Evolutionary conservation across 1,140 invertebrate genomes (phyloP), one percentile per base, ranked within the genome.

Genomic region (Leptinotarsa texana): DNA sequence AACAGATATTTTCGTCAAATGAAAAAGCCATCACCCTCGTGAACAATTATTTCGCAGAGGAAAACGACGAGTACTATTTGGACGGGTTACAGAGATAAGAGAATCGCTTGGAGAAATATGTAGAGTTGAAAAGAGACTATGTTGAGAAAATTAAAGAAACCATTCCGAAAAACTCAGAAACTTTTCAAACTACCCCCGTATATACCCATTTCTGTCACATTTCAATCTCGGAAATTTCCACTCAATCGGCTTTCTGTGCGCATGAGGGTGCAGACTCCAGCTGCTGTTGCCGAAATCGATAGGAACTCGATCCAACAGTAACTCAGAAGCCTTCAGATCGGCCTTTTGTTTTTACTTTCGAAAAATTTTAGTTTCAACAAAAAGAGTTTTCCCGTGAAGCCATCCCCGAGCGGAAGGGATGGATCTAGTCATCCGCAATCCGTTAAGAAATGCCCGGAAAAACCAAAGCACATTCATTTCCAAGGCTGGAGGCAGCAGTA

Each of bases 391-490:
- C 15, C 27, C 67, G 18, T 49, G 17, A 18, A 69, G 67, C 67
- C 67, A 69, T 69, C 47, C 67, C 67, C 33, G 67, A n/a, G 18
- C 8, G 33, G 67, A 69, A 69, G 67, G 67, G 67, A 69, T 69
- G 67, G 67, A 69, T 69, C 42, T 48, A 69, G 67, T 69, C 33
- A 69, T 69, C 67, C 67, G 21, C 21, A 49, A 18, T 48, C 33
- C 33, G 21, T 69, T 22, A 13, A 69, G 48, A 47, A 69, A 69
- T 69, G 67, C 67, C 67, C 67, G 67, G 15, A 49, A 69, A 47
- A 69, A 69, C 67, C 67, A 69, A 69, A 47, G 22, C 48, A 21
- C 67, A 69, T 48, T 69, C 67, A 47, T 69, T 69, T 69, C 48
- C 67, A 47, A 69, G 47, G 42, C 67, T 69, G 42, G 67, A 69